These are phyloP conservation scores for Gymnoscelis rufifasciata DNA, from an alignment of 2,888 invertebrate species.

Conservation along the genomic window DNA sequence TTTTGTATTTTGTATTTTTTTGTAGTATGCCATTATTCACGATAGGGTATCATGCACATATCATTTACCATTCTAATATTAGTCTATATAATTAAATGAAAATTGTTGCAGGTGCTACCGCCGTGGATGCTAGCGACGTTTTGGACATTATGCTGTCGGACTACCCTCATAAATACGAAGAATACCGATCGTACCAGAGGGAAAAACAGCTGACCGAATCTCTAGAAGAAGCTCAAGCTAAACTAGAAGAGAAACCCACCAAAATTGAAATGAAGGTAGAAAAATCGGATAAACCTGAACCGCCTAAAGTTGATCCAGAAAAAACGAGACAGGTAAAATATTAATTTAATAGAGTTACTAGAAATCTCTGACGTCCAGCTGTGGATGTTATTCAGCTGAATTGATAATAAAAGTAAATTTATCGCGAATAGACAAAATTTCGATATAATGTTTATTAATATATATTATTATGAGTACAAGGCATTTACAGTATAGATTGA, in stretches of 20 bases:
- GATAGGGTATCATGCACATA: no score
- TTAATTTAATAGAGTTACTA: slow-evolving; percentile 3
- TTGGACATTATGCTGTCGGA: slow-evolving; percentile 97
- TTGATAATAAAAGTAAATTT: no score
- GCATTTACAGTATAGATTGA: no score
- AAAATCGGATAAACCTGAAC: slow-evolving; percentile 54
- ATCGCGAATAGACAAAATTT: no score
- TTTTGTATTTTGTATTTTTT: no score
- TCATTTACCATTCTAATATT: no score
- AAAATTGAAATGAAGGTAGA: slow-evolving; percentile 54
- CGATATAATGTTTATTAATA: no score
- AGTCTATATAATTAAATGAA: no score
- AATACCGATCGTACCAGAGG: slow-evolving; percentile 86
- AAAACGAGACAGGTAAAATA: slow-evolving; percentile 66
- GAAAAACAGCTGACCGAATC: slow-evolving; percentile 65
- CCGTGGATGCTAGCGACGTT: slow-evolving; percentile 94
- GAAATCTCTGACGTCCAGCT: no score
- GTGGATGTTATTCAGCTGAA: no score
- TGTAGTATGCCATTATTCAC: no score
- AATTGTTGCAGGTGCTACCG: slow-evolving; percentile 84
- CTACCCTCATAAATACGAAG: slow-evolving; percentile 96
- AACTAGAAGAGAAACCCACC: slow-evolving; percentile 44
- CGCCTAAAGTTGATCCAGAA: slow-evolving; percentile 62
- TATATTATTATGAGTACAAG: no score
- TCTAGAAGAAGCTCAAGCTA: slow-evolving; percentile 32